A percentile compares a stretch with the other conserved stretches of the same genome.
Conservation (phyloP, 2,888 invertebrate species). For the Drosophila flavopinicola region DNA sequence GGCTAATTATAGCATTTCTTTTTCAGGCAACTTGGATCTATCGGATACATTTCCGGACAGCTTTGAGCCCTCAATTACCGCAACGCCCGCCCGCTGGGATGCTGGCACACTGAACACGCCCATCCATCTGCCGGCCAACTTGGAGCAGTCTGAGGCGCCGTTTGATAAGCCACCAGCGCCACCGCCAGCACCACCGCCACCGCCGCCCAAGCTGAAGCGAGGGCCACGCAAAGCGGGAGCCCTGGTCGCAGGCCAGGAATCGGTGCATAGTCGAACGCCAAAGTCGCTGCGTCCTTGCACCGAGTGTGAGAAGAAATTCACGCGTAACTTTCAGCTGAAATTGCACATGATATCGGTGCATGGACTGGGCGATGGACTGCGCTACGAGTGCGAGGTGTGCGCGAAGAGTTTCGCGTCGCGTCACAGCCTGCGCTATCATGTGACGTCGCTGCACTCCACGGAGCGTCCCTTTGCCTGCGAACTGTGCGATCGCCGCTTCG, state of each 20-base stretch:
- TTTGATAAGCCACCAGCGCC: neutral
- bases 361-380: conserved; percentile 71
- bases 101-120: conserved; percentile 59
- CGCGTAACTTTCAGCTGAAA: conserved; percentile 79
- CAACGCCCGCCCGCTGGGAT: conserved; percentile 23
- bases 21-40: conserved; percentile 46
- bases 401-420: conserved; percentile 76
- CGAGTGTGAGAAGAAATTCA: conserved; percentile 80
- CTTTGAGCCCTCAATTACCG: conserved; percentile 4
- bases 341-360: conserved; percentile 78
- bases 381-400: conserved; percentile 72
- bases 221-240: neutral
- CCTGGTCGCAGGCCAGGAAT: conserved; percentile 10
- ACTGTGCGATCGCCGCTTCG: conserved; percentile 70
- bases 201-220: conserved; percentile 21
- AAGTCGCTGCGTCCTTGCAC: conserved; percentile 65
- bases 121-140: conserved; percentile 43
- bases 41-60: conserved; percentile 29
- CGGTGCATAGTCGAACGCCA: conserved; percentile 10
- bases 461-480: conserved; percentile 73
- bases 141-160: conserved; percentile 41
- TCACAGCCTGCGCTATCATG: conserved; percentile 78
- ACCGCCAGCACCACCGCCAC: neutral
- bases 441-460: conserved; percentile 74
- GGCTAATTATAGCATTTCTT: neutral